Evolutionary conservation across 2,113 vertebrate genomes (phyloP).

Genomic region (Tamias sibiricus): DNA sequence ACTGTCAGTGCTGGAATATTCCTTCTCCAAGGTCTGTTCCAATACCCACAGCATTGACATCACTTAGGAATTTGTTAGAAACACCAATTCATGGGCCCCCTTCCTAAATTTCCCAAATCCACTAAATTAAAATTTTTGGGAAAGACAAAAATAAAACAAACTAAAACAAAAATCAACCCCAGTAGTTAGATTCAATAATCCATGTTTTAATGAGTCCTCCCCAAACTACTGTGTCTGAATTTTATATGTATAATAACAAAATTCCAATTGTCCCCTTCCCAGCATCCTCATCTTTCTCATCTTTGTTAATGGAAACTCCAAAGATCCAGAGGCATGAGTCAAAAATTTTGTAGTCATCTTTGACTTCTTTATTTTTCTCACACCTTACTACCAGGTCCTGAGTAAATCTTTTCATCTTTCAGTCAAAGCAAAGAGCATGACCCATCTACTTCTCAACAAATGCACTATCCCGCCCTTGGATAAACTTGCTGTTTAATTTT

Average conservation of each 20-base stretch:
- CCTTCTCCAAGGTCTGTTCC: not conserved
- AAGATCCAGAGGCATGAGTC: not conserved
- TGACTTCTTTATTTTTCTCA: not conserved
- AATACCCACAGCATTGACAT: not conserved
- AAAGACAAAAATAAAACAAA: not conserved
- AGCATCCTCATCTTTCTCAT: not conserved
- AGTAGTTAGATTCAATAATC: not conserved
- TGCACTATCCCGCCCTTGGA: not conserved
- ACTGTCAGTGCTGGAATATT: not conserved
- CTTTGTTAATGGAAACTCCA: not conserved
- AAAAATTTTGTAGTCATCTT: not conserved
- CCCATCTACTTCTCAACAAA: not conserved
- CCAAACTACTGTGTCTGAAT: not conserved
- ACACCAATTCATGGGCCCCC: not conserved
- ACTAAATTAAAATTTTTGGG: not conserved
- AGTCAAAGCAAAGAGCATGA: not conserved
- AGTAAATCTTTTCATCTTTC: not conserved
- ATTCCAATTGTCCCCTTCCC: not conserved
- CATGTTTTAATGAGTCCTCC: not conserved
- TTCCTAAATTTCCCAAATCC: not conserved
- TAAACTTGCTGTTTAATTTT: not conserved
- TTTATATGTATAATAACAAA: not conserved
- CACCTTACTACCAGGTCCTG: not conserved
- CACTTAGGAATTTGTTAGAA: not conserved
- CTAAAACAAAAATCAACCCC: not conserved